These are phyloP conservation scores for Formica exsecta DNA, from an alignment of 1,140 invertebrate species.

Conservation along the genomic window DNA sequence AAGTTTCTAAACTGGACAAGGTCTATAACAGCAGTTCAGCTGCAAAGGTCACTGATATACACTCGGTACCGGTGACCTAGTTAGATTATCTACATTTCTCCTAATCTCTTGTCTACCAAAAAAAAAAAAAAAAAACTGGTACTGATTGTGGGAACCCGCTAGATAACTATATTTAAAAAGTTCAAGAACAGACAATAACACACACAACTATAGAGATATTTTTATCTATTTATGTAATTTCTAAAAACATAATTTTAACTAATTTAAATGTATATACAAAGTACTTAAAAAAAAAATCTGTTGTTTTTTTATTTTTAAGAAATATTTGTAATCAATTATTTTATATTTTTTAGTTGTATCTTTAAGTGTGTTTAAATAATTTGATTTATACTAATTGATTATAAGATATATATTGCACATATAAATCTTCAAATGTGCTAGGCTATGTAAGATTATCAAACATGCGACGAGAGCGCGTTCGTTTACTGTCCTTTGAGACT, in stretches of 20 bases:
- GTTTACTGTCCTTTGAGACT: neutral
- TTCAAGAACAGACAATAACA: neutral
- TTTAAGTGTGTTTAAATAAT: neutral
- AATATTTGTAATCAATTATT: neutral
- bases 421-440: neutral
- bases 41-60: neutral
- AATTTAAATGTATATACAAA: neutral
- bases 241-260: neutral
- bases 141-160: neutral
- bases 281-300: neutral
- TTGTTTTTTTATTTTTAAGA: neutral
- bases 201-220: neutral
- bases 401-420: neutral
- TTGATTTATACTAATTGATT: neutral
- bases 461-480: neutral
- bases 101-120: neutral
- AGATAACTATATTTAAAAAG: too few species aligned
- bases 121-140: neutral
- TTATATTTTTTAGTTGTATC: neutral
- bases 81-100: neutral
- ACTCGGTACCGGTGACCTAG: neutral
- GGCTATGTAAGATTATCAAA: neutral
- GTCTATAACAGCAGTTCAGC: neutral
- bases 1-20: constrained; percentile 25
- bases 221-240: neutral